Evolutionary conservation across 2,797 vertebrate genomes (phyloP), one percentile per base, ranked within the genome.

Genomic region (Ctenosaura bakeri): DNA sequence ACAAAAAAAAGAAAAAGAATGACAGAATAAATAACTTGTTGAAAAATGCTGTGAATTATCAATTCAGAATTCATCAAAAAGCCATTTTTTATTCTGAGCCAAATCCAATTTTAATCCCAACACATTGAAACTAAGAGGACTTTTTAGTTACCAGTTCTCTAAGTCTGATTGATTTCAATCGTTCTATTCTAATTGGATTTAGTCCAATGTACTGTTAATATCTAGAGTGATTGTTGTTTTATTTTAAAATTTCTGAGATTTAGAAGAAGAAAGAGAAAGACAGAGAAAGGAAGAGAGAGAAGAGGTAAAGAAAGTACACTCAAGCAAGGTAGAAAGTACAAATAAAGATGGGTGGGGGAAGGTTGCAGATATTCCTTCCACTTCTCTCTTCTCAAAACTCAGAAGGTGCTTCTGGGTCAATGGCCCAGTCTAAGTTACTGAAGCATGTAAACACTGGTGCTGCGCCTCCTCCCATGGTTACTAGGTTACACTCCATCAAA

Each of bases 341-440:
- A 71, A 56, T 1, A 18, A 18, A 46, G 54, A 18, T 22, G 4
- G 50, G 29, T 16, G 35, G 50, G 20, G 56, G 24, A 35, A 26
- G 54, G 50, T 50, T 32, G 52, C 14, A 59, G 3, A n/a, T 86
- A 86, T 86, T 62, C 1, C 35, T 71, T 71, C 9, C 16, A 71
- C 6, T 56, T 73, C 66, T 54, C 4, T 62, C 32, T 59, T 76
- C 79, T 82, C 59, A 83, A 90, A 87, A 76, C 38, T 38, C 69
- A 32, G 66, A 90, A 76, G 54, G 78, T 38, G 77, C 69, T 56
- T 87, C 89, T 83, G 73, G 85, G 35, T 90, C 85, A 87, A 20
- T 26, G 6, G 32, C 38, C 59, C 3, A 52, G 69, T 18, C 85
- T 77, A 66, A 83, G n/a, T 77, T 42, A 77, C 71, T 56, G 73